Evolutionary conservation across 2,888 invertebrate genomes (phyloP), one percentile per base, ranked within the genome.

Genomic region (Synanthedon tipuliformis): DNA sequence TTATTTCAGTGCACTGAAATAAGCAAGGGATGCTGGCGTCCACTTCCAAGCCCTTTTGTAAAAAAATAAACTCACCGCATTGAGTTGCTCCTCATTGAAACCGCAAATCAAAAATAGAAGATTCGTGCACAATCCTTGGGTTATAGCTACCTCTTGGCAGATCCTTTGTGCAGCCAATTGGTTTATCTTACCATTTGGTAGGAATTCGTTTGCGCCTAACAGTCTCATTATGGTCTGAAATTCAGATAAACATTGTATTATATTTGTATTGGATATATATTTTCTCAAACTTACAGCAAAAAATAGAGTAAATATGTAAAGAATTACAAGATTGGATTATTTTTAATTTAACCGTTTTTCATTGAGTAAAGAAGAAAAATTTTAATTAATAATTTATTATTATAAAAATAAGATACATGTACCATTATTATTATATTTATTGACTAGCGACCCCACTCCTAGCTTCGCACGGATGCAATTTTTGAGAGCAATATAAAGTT

Each of bases 41-140:
- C 10, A 34, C 3, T 34, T 34, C 10, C 34, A 34, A 5, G 34
- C 34, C 34, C 8, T 34, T 41, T 48, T 27, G 8, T 8, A 13
- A 8, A 52, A 45, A 16, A 0, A 45, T 2, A 49, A 48, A 63
- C 73, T 71, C 79, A 90, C 90, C 57, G 68, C 69, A 66, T 91
- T 89, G 0, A 90, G 60, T 60, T 89, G 86, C 15, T 83, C 80
- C 1, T 74, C 75, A 64, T 90, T 77, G 57, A 81, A 89, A 3
- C 91, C 91, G 63, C 85, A 87, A 2, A 93, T 63, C 0, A 93
- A 77, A 65, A 92, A 92, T 12, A 92, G 66, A 0, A 90, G 59
- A 62, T 91, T 91, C 2, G 81, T 81, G 71, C 93, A 93, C 0
- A 92, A 56, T 1, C 66, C 83, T 62, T 85, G 89, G 3, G 82